These are phyloP conservation scores for Erythrolamprus reginae DNA, from an alignment of 2,113 vertebrate species.

Conservation along the genomic window DNA sequence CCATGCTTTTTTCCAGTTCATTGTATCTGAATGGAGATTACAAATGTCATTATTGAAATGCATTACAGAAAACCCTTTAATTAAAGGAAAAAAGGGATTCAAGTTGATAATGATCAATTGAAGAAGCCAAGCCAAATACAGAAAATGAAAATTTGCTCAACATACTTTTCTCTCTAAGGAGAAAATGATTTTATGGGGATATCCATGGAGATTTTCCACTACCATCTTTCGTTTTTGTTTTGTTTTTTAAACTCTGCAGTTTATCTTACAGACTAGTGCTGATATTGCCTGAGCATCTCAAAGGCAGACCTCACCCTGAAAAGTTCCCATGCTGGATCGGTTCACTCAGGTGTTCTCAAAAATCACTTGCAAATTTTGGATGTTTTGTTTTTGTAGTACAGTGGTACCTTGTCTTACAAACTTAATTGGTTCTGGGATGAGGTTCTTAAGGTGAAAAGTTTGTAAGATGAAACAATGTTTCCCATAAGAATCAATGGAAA, in stretches of 20 bases:
- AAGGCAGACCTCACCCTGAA: neutral
- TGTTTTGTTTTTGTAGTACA: neutral
- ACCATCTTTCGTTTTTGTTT: neutral
- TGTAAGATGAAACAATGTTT: too few relatives aligned
- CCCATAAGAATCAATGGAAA: too few relatives aligned
- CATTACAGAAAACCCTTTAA: neutral
- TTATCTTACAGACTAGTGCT: neutral
- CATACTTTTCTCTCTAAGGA: neutral
- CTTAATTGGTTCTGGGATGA: too few relatives aligned
- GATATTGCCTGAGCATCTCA: neutral
- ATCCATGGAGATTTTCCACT: neutral
- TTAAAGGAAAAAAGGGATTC: neutral
- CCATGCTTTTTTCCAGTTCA: constrained; percentile 76
- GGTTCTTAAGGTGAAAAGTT: too few relatives aligned
- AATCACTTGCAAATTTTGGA: neutral
- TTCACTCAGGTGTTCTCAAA: neutral
- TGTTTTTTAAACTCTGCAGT: neutral
- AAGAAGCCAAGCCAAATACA: neutral
- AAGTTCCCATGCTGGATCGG: neutral
- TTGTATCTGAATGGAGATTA: constrained; percentile 73
- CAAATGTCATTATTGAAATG: neutral
- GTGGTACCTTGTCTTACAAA: too few relatives aligned
- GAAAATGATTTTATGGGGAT: neutral
- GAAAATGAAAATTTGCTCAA: neutral
- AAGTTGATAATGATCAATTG: neutral